These are phyloP conservation scores for Gerris lacustris DNA, from an alignment of 2,888 invertebrate genomes.

Conservation along the genomic window DNA sequence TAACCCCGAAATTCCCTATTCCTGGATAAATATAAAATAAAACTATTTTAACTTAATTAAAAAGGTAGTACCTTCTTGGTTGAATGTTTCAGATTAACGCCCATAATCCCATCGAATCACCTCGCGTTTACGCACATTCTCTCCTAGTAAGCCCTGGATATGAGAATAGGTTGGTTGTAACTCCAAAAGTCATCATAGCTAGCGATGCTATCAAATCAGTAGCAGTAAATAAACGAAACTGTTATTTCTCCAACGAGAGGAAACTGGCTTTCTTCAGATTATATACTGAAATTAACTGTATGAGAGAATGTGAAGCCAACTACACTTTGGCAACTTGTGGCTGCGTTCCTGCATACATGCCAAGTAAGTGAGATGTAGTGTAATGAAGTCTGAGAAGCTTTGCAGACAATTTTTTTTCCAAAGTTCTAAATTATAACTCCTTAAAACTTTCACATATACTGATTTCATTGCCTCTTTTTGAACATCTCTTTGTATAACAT, in stretches of 20 bases:
- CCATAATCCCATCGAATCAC: neutral
- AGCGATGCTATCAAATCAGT: neutral
- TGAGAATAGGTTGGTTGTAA: slow-evolving; percentile 37
- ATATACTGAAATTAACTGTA: slow-evolving; percentile 66
- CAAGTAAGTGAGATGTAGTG: slow-evolving; percentile 40
- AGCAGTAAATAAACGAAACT: no score
- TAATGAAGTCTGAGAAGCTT: no score
- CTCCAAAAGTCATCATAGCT: slow-evolving; percentile 33
- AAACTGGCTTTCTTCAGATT: slow-evolving; percentile 57
- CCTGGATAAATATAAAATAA: no score
- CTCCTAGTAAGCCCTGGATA: slow-evolving; percentile 55
- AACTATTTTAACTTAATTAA: no score
- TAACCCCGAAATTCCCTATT: no score
- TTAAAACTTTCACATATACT: no score
- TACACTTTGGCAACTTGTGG: slow-evolving; percentile 51
- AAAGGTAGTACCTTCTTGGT: no score
- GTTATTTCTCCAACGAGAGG: slow-evolving; percentile 53
- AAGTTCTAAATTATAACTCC: no score
- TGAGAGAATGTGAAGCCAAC: slow-evolving; percentile 65
- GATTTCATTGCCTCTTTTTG: no score
- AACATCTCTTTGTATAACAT: no score
- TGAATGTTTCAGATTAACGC: no score
- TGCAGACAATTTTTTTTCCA: no score
- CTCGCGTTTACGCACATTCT: neutral
- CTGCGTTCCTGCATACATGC: slow-evolving; percentile 59